Conservation (phyloP, 1,140 invertebrate species). For the Drosophila navojoa region DNA sequence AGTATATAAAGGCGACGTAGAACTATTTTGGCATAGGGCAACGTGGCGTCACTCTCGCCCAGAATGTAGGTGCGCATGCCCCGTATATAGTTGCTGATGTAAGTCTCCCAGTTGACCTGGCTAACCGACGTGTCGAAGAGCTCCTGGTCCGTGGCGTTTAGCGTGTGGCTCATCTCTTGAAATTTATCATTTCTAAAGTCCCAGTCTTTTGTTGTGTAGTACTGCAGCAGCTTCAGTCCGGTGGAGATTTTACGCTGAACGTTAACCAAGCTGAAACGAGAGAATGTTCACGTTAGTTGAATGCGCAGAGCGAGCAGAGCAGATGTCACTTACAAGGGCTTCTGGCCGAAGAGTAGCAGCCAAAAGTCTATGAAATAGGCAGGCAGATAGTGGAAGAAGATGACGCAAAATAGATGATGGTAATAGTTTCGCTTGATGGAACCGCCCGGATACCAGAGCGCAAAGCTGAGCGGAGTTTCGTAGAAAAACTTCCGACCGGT, state of each 20-base stretch:
- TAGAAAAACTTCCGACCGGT: constrained; percentile 87
- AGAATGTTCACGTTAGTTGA: not conserved
- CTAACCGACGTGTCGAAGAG: constrained; percentile 86
- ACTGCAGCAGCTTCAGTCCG: constrained; percentile 89
- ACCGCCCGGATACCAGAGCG: constrained; percentile 92
- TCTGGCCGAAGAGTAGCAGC: constrained; percentile 88
- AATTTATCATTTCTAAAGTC: constrained; percentile 90
- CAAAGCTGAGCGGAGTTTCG: constrained; percentile 87
- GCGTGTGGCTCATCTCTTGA: constrained; percentile 85
- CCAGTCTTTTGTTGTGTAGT: constrained; percentile 95
- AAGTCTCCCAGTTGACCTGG: constrained; percentile 88
- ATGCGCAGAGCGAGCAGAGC: not conserved
- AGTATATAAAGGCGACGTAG: constrained; percentile 86
- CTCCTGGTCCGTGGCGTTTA: constrained; percentile 87
- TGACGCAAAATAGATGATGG: constrained; percentile 87
- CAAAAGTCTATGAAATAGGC: constrained; percentile 91
- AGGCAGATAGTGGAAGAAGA: constrained; percentile 92
- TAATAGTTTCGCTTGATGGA: constrained; percentile 88
- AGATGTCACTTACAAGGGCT: constrained; percentile 89
- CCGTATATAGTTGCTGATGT: constrained; percentile 89
- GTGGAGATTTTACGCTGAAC: constrained; percentile 87
- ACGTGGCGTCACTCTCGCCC: constrained; percentile 90
- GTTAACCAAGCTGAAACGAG: constrained; percentile 86
- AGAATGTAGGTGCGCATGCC: constrained; percentile 90
- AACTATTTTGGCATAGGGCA: constrained; percentile 88